Conservation (phyloP, 1,140 invertebrate genomes). For the Anthonomus grandis region DNA sequence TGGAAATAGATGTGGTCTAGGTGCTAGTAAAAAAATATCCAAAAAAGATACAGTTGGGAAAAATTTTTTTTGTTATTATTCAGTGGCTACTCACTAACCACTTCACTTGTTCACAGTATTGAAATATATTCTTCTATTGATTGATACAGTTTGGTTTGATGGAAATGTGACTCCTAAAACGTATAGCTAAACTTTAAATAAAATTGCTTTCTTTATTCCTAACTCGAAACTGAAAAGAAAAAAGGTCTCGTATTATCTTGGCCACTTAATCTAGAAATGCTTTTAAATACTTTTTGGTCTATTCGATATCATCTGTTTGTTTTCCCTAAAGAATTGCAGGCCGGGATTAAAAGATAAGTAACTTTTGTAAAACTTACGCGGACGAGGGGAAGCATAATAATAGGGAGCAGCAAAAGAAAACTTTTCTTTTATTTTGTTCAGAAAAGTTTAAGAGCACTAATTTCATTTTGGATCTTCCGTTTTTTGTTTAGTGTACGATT, state of each 20-base stretch:
- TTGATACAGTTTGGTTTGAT: neutral
- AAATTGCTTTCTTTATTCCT: neutral
- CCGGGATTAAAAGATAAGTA: slow-evolving; percentile 39
- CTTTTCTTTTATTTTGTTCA: slow-evolving; percentile 28
- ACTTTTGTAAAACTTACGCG: slow-evolving; percentile 33
- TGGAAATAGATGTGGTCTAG: neutral
- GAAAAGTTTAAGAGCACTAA: slow-evolving; percentile 25
- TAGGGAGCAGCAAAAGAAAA: too few species aligned
- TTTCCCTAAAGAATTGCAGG: slow-evolving; percentile 34
- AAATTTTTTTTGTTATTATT: slow-evolving; percentile 10
- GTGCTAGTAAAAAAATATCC: neutral
- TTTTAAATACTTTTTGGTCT: slow-evolving; percentile 48
- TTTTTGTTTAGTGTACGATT: slow-evolving; percentile 25
- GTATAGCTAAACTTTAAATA: neutral
- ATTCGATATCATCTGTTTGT: slow-evolving; percentile 45
- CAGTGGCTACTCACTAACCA: neutral
- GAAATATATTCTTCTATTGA: neutral
- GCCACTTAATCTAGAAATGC: slow-evolving; percentile 47
- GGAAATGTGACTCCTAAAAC: neutral
- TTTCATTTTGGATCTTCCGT: slow-evolving; percentile 28
- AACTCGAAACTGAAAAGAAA: neutral
- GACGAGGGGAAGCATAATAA: too few species aligned
- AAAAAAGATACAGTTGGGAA: neutral
- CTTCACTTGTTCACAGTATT: neutral
- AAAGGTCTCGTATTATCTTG: slow-evolving; percentile 42